These are phyloP conservation scores for Agonopterix heracliana DNA, from an alignment of 2,888 invertebrate species.

Conservation along the genomic window DNA sequence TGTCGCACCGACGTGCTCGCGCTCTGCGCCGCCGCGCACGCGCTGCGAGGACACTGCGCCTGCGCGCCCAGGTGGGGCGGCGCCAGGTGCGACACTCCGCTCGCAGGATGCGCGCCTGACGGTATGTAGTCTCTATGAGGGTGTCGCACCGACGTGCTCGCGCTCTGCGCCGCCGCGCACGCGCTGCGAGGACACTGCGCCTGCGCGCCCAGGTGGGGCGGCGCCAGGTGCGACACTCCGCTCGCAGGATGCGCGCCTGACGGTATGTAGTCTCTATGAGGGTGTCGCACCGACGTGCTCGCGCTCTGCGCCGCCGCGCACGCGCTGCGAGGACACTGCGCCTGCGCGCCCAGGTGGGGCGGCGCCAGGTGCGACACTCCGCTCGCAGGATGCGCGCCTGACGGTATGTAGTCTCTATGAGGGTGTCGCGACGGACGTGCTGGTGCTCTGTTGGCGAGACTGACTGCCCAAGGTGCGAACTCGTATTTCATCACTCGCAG, in stretches of 20 bases:
- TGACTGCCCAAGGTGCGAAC: too few relatives aligned
- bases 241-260: constrained; percentile 82
- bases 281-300: constrained; percentile 56
- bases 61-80: constrained; percentile 92
- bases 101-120: constrained; percentile 83
- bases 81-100: constrained; percentile 83
- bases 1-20: constrained; percentile 57
- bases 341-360: constrained; percentile 89
- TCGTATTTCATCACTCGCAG: too few relatives aligned
- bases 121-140: constrained; percentile 25
- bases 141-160: constrained; percentile 54
- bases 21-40: constrained; percentile 51
- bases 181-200: constrained; percentile 80
- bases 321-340: constrained; percentile 79
- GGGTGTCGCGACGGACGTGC: too few relatives aligned
- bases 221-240: constrained; percentile 85
- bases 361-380: constrained; percentile 87
- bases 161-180: constrained; percentile 54
- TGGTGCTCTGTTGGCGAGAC: too few relatives aligned
- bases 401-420: constrained; percentile 38
- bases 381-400: constrained; percentile 82
- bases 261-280: constrained; percentile 37
- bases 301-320: constrained; percentile 53
- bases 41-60: constrained; percentile 80
- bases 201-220: constrained; percentile 90